phyloP scores from a whole-genome alignment of 2,888 invertebrate species.

The Resseliella maxima region DNA sequence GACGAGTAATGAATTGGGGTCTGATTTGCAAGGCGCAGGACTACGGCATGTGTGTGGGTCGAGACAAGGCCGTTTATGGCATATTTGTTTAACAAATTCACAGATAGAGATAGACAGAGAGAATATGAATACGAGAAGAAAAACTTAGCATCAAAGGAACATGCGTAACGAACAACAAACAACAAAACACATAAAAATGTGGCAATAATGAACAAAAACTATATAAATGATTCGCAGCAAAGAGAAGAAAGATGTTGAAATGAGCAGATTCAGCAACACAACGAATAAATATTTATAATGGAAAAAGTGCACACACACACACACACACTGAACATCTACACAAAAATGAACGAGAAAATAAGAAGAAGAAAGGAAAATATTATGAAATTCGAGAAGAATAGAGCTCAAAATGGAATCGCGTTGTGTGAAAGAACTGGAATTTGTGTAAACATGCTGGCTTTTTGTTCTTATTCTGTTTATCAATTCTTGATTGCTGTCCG shows the following conservation, averaged over 20 bases:
- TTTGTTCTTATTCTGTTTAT: slow-evolving; percentile 29
- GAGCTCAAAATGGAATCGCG: not conserved
- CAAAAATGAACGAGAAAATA: not conserved
- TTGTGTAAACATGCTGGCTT: slow-evolving; percentile 46
- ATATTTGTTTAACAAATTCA: slow-evolving; percentile 14
- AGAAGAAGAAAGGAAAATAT: not conserved
- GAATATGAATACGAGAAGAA: not conserved
- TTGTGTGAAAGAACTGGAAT: slow-evolving; percentile 42
- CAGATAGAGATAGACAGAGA: not conserved
- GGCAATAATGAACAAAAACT: slow-evolving; percentile 22
- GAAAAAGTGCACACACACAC: not conserved
- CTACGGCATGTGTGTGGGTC: slow-evolving; percentile 24
- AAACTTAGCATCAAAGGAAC: not conserved
- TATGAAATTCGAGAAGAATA: too few species aligned
- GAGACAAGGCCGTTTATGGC: slow-evolving; percentile 51
- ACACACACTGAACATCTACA: not conserved
- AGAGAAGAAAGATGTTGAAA: not conserved
- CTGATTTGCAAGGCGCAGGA: not conserved
- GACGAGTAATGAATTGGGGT: not conserved
- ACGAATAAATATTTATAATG: slow-evolving; percentile 27
- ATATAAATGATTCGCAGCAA: slow-evolving; percentile 8
- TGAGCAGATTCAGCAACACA: slow-evolving; percentile 24
- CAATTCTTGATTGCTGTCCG: slow-evolving; percentile 47
- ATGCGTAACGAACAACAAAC: not conserved
- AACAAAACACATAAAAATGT: slow-evolving; percentile 32